phyloP scores from a whole-genome alignment of 2,797 vertebrate species.

The Tokudaia tokunoshimensis region DNA sequence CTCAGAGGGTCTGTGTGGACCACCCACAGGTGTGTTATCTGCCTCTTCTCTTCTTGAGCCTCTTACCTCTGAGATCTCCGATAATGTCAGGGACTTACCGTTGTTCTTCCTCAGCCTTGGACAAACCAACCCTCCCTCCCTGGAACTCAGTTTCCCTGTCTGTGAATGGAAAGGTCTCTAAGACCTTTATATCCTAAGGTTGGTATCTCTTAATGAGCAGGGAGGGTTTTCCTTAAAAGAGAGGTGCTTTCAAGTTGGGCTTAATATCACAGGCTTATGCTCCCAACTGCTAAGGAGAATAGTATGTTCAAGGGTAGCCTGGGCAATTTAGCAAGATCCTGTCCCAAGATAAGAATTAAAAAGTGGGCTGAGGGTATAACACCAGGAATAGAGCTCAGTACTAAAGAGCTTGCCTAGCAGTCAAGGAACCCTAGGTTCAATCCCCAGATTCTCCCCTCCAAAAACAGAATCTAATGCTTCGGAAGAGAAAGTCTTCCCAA shows the following conservation, averaged over 20 bases:
- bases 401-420: background rate
- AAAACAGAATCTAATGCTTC: background rate
- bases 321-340: background rate
- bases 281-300: background rate
- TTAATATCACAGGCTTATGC: background rate
- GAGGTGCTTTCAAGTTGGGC: background rate
- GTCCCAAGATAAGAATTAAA: background rate
- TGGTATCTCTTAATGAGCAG: background rate
- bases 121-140: background rate
- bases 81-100: background rate
- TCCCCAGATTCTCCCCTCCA: background rate
- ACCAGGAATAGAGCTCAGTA: background rate
- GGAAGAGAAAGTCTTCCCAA: background rate
- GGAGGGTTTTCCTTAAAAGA: background rate
- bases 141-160: background rate
- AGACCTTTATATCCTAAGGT: background rate
- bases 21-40: background rate
- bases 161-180: constrained; percentile 15
- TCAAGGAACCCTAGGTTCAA: background rate
- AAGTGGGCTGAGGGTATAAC: background rate
- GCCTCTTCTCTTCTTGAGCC: background rate
- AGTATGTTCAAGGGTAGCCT: background rate
- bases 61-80: background rate
- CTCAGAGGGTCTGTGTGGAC: background rate
- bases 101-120: background rate